Percentiles rank a stretch among this genome's conserved stretches.
These are phyloP conservation scores for Stigmatopora argus DNA, from an alignment of 2,113 vertebrate species.

Conservation along the genomic window DNA sequence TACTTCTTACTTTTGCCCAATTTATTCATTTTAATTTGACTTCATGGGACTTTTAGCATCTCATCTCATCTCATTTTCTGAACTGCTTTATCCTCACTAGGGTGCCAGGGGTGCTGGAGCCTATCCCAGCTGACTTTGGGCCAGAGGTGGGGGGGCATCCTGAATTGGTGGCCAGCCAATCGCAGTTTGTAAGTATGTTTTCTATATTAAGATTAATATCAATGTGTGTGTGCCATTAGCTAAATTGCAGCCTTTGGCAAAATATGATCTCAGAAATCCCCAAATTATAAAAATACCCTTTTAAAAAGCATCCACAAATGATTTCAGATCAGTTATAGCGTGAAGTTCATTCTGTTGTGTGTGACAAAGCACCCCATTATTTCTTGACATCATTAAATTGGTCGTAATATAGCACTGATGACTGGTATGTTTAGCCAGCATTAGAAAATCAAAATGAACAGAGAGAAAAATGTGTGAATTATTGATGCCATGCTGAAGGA, in stretches of 20 bases:
- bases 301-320: not conserved
- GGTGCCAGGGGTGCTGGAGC: no score
- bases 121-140: no score
- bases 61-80: no score
- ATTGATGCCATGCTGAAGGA: conserved; percentile 48
- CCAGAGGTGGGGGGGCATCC: no score
- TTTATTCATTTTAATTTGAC: no score
- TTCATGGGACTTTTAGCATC: no score
- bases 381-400: conserved; percentile 10
- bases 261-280: not conserved
- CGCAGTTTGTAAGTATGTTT: no score
- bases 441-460: conserved; percentile 44
- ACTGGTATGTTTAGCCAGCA: conserved; percentile 19
- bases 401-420: conserved; percentile 41
- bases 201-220: not conserved
- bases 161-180: no score
- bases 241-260: not conserved
- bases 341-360: not conserved
- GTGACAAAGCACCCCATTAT: conserved; percentile 25
- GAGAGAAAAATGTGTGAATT: conserved; percentile 42
- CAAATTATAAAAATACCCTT: not conserved
- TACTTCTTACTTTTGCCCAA: no score
- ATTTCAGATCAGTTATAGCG: not conserved
- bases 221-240: conserved; percentile 5
- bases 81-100: no score